phyloP scores from a whole-genome alignment of 2,888 invertebrate genomes.

The Drosophila longiperda region DNA sequence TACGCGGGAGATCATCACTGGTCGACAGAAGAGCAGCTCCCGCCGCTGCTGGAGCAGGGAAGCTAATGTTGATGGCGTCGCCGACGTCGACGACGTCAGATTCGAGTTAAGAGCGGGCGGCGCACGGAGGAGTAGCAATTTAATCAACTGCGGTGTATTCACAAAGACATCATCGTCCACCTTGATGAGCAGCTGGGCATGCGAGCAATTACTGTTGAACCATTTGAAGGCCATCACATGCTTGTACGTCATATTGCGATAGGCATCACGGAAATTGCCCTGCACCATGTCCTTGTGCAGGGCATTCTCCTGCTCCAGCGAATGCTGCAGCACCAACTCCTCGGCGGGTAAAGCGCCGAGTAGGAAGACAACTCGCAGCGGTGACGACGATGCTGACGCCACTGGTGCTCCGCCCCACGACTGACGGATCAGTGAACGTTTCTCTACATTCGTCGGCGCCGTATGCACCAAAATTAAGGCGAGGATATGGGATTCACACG shows the following conservation, averaged over 20 bases:
- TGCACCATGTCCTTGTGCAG: slow-evolving; percentile 89
- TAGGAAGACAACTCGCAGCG: slow-evolving; percentile 88
- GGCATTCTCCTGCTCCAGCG: slow-evolving; percentile 86
- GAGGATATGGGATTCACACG: slow-evolving; percentile 86
- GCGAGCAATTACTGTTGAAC: slow-evolving; percentile 89
- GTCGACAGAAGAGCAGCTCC: slow-evolving; percentile 88
- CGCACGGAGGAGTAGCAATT: slow-evolving; percentile 83
- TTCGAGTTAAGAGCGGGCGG: slow-evolving; percentile 36
- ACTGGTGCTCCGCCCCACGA: slow-evolving; percentile 90
- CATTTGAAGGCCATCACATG: slow-evolving; percentile 93
- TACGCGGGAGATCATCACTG: slow-evolving; percentile 85
- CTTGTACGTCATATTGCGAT: slow-evolving; percentile 93
- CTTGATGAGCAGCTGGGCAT: slow-evolving; percentile 89
- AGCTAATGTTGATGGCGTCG: slow-evolving; percentile 25
- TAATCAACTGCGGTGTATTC: slow-evolving; percentile 88
- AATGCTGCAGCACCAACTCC: slow-evolving; percentile 81
- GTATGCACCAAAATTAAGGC: slow-evolving; percentile 89
- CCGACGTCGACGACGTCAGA: slow-evolving; percentile 39
- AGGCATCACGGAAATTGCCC: slow-evolving; percentile 91
- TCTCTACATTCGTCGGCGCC: slow-evolving; percentile 88
- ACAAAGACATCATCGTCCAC: slow-evolving; percentile 92
- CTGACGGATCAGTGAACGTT: slow-evolving; percentile 89
- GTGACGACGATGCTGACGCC: slow-evolving; percentile 74
- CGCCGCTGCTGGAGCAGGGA: slow-evolving; percentile 78
- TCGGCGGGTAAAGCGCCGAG: slow-evolving; percentile 86